Evolutionary conservation across 2,113 vertebrate genomes (phyloP).

Genomic region (Nansenia antarctica): DNA sequence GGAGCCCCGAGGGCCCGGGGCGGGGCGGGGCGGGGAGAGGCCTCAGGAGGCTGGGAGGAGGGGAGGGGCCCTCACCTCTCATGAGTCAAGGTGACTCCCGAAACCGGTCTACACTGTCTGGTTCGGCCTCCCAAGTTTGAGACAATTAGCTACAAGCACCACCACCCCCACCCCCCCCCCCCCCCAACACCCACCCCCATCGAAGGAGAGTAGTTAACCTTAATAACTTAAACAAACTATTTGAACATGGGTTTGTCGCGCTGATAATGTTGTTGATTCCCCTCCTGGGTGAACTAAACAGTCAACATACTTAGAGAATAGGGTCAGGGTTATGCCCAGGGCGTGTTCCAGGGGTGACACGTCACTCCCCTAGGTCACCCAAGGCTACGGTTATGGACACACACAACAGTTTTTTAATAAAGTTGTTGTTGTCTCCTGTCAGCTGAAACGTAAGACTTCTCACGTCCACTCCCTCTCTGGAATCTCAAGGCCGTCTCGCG

Average conservation of each 20-base stretch:
- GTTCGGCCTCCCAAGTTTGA: slow-evolving; percentile 52
- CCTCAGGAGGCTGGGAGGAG: background rate
- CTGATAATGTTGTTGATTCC: too few relatives aligned
- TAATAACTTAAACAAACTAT: background rate
- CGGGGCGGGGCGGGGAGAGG: slow-evolving; percentile 14
- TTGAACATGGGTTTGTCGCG: slow-evolving; percentile 10
- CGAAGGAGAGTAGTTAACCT: slow-evolving; percentile 7
- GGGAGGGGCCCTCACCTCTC: slow-evolving; percentile 13
- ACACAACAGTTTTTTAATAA: slow-evolving; percentile 17
- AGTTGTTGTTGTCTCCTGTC: background rate
- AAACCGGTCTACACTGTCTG: slow-evolving; percentile 15
- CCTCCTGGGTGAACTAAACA: too few relatives aligned
- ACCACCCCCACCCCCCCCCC: too few relatives aligned
- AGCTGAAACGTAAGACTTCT: background rate
- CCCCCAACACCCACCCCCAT: too few relatives aligned
- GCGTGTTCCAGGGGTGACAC: background rate
- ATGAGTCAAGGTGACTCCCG: slow-evolving; percentile 33
- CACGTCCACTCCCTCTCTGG: slow-evolving; percentile 37
- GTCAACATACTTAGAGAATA: too few relatives aligned
- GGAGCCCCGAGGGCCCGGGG: slow-evolving; percentile 46
- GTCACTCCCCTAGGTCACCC: background rate
- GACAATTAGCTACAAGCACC: slow-evolving; percentile 36
- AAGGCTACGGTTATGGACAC: slow-evolving; percentile 21
- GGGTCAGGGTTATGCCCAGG: too few relatives aligned
- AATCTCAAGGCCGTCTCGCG: slow-evolving; percentile 47